phyloP scores from a whole-genome alignment of 2,113 vertebrate genomes.

The Phainopepla nitens region DNA sequence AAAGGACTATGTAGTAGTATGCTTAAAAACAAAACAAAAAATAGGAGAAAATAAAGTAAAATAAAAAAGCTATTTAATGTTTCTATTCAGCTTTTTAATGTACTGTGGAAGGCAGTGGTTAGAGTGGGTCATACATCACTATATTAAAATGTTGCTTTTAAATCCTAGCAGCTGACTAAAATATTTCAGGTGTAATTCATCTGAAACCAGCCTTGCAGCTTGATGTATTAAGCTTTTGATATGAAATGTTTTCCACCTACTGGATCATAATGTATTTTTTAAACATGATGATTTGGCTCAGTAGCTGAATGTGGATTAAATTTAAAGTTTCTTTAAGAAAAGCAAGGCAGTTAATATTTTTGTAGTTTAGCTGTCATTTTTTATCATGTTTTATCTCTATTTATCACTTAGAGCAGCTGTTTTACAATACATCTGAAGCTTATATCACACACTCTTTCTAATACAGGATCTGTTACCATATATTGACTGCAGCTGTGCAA shows the following conservation, averaged over 20 bases:
- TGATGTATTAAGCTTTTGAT: conserved; percentile 50
- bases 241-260: conserved; percentile 13
- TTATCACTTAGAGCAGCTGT: background rate
- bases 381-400: background rate
- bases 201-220: background rate
- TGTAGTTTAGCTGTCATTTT: background rate
- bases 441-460: background rate
- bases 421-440: background rate
- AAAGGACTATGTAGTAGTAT: background rate
- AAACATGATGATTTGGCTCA: background rate
- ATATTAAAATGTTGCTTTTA: conserved; percentile 45
- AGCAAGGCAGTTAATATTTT: background rate
- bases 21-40: background rate
- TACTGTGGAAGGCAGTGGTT: background rate
- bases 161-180: conserved; percentile 38
- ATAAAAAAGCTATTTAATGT: background rate
- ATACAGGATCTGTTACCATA: background rate
- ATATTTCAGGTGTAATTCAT: conserved; percentile 54
- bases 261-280: background rate
- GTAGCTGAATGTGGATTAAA: background rate
- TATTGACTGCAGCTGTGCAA: background rate
- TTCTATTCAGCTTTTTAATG: conserved; percentile 20
- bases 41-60: background rate
- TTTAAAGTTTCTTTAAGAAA: background rate
- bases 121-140: conserved; percentile 26